A percentile compares a stretch with the other conserved stretches of the same genome.
Conservation (phyloP, 2,888 invertebrate species). For the Thysanoteuthis rhombus region DNA sequence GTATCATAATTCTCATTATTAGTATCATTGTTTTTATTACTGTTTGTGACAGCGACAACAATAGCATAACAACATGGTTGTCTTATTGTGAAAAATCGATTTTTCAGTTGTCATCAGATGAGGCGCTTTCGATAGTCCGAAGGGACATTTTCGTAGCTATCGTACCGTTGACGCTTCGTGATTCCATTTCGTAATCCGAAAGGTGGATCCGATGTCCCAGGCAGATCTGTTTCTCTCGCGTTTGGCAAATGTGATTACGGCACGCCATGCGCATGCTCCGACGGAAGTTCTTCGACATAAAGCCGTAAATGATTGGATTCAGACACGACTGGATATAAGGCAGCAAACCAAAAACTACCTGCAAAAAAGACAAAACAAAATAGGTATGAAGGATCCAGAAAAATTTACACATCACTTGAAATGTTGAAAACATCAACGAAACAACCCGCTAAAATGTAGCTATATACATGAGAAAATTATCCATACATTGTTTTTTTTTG, state of each 20-base stretch:
- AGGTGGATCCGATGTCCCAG: constrained; percentile 34
- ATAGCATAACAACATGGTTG: neutral
- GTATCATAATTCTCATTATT: neutral
- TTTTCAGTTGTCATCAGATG: constrained; percentile 34
- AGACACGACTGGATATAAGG: constrained; percentile 59
- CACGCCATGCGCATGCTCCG: constrained; percentile 43
- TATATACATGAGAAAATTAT: too few relatives aligned
- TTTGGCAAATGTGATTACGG: constrained; percentile 36
- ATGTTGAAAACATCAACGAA: too few relatives aligned
- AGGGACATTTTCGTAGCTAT: constrained; percentile 41
- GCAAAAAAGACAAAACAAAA: constrained; percentile 29
- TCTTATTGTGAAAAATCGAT: neutral
- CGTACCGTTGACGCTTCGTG: constrained; percentile 39
- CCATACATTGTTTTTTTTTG: too few relatives aligned
- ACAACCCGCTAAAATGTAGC: too few relatives aligned
- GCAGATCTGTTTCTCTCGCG: constrained; percentile 36
- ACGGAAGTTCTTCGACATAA: constrained; percentile 57
- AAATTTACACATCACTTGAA: too few relatives aligned
- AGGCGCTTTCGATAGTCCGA: constrained; percentile 36
- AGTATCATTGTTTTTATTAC: neutral
- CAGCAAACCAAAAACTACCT: constrained; percentile 54
- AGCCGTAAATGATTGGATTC: constrained; percentile 61
- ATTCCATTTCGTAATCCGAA: constrained; percentile 41
- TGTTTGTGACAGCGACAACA: neutral
- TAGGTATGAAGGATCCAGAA: too few relatives aligned